A percentile compares a stretch with the other conserved stretches of the same genome.
phyloP scores from a whole-genome alignment of 2,888 invertebrate genomes.

The Ochropacha duplaris region DNA sequence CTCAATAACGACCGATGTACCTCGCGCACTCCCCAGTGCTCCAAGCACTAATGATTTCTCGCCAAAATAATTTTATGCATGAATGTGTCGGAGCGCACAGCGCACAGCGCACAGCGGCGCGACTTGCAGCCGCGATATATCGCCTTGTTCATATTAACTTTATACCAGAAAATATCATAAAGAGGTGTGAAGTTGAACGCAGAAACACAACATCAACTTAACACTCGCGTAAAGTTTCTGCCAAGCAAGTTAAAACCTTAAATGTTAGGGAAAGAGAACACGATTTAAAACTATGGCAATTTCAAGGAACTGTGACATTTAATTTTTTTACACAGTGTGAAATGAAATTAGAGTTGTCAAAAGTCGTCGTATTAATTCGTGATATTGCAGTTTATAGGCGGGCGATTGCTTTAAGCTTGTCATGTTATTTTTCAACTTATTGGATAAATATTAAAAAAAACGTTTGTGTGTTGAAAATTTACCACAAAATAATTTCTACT shows the following conservation, averaged over 20 bases:
- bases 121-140: slow-evolving; percentile 28
- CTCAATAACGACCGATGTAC: slow-evolving; percentile 8
- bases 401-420: background rate
- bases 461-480: background rate
- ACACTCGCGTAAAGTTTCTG: slow-evolving; percentile 6
- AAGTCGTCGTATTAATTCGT: slow-evolving; percentile 28
- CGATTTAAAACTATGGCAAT: slow-evolving; percentile 21
- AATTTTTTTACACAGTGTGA: slow-evolving; percentile 38
- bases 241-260: background rate
- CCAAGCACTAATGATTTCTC: slow-evolving; percentile 38
- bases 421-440: background rate
- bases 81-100: slow-evolving; percentile 39
- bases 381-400: background rate
- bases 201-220: slow-evolving; percentile 19
- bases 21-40: slow-evolving; percentile 15
- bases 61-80: slow-evolving; percentile 59
- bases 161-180: slow-evolving; percentile 28
- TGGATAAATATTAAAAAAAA: background rate
- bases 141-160: slow-evolving; percentile 34
- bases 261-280: background rate
- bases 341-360: slow-evolving; percentile 45
- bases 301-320: slow-evolving; percentile 45
- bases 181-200: slow-evolving; percentile 39
- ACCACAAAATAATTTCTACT: background rate
- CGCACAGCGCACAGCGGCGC: slow-evolving; percentile 27